Evolutionary conservation across 1,140 invertebrate species (phyloP), one percentile per base, ranked within the genome.

Genomic region (Sycophila sp.): DNA sequence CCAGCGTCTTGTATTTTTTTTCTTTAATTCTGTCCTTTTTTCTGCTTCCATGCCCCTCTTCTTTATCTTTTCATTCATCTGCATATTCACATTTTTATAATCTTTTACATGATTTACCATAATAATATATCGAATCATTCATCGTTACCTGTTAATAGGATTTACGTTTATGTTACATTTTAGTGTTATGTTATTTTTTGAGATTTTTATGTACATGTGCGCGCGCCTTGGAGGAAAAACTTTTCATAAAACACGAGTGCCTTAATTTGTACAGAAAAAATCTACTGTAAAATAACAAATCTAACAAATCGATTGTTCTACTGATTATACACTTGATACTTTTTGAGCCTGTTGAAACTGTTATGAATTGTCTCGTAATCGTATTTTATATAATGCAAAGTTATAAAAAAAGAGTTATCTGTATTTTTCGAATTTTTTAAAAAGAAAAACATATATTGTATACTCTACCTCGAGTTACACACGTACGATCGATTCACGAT

Each of bases 231-330:
- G 58, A 67, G 78, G 76, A 74, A 77, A 78, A 79, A 73, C 73
- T 71, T 73, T 76, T 78, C 74, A 75, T 77, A 78, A 83, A 72
- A 75, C 75, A 67, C 66, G 75, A 83, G 82, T 84, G 82, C 81
- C 80, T 84, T 82, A 81, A 72, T 81, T 85, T 85, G 83, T 86
- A 85, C 80, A 86, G 80, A 84, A 81, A 83, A 79, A 78, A 76
- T 79, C 79, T 78, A 63, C 63, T 82, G 80, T 82, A 80, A 78
- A 80, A 77, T 82, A 80, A 80, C 74, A 75, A 79, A 77, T 76
- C 71, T 76, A 78, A 78, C 76, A 80, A 79, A n/a, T 75, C 76
- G 73, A 78, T 81, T 76, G 75, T 80, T 82, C 77, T 79, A 72
- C 38, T 72, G 56, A 71, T 71, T 55, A 42, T 66, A 65, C n/a